These are phyloP conservation scores for Leptoclinus maculatus DNA, from an alignment of 2,797 vertebrate species.

Conservation along the genomic window DNA sequence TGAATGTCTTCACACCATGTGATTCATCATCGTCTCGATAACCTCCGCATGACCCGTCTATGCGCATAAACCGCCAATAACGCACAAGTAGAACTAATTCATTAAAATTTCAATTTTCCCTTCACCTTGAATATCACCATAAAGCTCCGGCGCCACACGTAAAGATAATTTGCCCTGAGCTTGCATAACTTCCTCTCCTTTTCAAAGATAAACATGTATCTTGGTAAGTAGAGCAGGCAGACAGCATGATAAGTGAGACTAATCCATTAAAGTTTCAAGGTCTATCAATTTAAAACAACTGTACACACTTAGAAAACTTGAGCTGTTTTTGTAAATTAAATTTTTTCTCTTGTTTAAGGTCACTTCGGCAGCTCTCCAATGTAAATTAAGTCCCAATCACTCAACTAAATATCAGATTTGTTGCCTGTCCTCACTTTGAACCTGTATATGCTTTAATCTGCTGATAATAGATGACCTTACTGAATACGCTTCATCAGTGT, in stretches of 20 bases:
- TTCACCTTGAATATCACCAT: constrained; percentile 59
- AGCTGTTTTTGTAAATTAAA: constrained; percentile 18
- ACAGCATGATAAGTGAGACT: constrained; percentile 41
- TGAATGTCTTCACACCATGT: constrained; percentile 9
- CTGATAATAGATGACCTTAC: neutral
- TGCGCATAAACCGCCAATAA: constrained; percentile 32
- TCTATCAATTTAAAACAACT: constrained; percentile 23
- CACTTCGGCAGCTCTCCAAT: neutral
- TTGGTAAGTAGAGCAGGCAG: constrained; percentile 30
- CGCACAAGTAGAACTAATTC: constrained; percentile 39
- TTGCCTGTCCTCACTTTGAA: neutral
- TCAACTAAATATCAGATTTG: neutral
- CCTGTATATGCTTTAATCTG: neutral
- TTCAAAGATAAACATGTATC: constrained; percentile 57
- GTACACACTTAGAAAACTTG: constrained; percentile 30
- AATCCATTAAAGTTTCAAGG: constrained; percentile 43
- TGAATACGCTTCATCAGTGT: neutral
- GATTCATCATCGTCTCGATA: constrained; percentile 26
- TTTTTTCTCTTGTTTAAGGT: neutral
- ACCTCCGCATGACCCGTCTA: constrained; percentile 25
- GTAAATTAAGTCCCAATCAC: neutral
- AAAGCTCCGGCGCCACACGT: constrained; percentile 36
- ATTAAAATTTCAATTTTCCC: constrained; percentile 60
- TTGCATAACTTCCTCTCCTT: constrained; percentile 48
- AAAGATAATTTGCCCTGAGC: constrained; percentile 33